Percentiles rank a stretch among this genome's conserved stretches.
Conservation (phyloP, 2,888 invertebrate genomes). For the Hypercompe scribonia region DNA sequence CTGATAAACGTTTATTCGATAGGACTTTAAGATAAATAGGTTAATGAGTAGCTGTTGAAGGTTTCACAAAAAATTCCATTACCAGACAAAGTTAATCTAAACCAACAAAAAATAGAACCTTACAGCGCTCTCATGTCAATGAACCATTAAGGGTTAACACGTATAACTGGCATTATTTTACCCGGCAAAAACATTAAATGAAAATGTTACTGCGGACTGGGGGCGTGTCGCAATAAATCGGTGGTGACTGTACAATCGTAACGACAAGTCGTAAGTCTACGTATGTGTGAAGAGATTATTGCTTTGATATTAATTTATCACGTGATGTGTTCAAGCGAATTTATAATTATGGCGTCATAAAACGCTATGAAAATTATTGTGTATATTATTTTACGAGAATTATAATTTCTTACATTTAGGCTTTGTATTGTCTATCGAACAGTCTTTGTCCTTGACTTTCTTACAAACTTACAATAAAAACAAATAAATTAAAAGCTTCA, state of each 20-base stretch:
- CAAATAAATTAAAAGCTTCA: background rate
- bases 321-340: conserved; percentile 4
- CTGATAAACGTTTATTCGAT: background rate
- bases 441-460: background rate
- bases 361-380: background rate
- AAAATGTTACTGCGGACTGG: conserved; percentile 69
- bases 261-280: conserved; percentile 44
- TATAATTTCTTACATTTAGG: background rate
- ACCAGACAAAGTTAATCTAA: conserved; percentile 38
- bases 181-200: conserved; percentile 73
- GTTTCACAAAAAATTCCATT: conserved; percentile 16
- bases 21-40: background rate
- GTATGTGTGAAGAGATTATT: conserved; percentile 39
- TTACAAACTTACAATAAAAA: background rate
- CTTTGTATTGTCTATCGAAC: background rate
- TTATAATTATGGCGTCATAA: background rate
- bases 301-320: conserved; percentile 40
- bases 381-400: background rate
- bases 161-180: conserved; percentile 71
- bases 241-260: conserved; percentile 44
- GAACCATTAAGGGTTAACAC: conserved; percentile 74
- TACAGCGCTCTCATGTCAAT: conserved; percentile 67
- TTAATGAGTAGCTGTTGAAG: background rate
- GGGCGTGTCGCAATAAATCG: conserved; percentile 69
- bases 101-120: conserved; percentile 39